Conservation (phyloP, 1,140 invertebrate genomes). For the Halictus rubicundus region DNA sequence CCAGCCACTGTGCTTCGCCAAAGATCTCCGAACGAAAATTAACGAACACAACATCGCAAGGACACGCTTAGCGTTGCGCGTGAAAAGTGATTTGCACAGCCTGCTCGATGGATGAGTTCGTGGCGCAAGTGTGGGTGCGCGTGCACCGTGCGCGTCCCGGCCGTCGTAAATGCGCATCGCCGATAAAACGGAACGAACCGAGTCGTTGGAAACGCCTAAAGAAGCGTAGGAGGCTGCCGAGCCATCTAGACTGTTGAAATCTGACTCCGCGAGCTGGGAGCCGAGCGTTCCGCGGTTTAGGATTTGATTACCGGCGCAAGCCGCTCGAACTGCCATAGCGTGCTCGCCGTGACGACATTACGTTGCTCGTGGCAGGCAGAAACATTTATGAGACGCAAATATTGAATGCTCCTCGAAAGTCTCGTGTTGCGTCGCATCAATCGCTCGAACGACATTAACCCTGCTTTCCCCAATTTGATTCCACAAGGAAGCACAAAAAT, state of each 20-base stretch:
- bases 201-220: background rate
- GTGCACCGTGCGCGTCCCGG: background rate
- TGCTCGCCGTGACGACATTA: background rate
- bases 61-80: constrained; percentile 48
- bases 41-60: background rate
- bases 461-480: no score
- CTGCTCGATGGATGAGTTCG: constrained; percentile 56
- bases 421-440: no score
- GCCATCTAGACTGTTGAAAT: constrained; percentile 49
- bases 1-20: background rate
- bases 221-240: background rate
- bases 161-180: constrained; percentile 44
- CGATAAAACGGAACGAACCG: constrained; percentile 56
- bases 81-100: constrained; percentile 61
- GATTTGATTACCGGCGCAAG: constrained; percentile 53
- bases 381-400: constrained; percentile 1
- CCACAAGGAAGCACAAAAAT: no score
- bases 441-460: no score
- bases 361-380: background rate
- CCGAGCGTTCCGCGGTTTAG: constrained; percentile 52
- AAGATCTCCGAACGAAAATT: constrained; percentile 11
- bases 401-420: background rate
- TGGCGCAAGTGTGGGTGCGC: constrained; percentile 16
- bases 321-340: background rate
- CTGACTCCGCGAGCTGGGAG: constrained; percentile 34